Percentiles rank a stretch among this genome's conserved stretches.
Conservation (phyloP, 2,888 invertebrate species). For the Sesamia inferens region DNA sequence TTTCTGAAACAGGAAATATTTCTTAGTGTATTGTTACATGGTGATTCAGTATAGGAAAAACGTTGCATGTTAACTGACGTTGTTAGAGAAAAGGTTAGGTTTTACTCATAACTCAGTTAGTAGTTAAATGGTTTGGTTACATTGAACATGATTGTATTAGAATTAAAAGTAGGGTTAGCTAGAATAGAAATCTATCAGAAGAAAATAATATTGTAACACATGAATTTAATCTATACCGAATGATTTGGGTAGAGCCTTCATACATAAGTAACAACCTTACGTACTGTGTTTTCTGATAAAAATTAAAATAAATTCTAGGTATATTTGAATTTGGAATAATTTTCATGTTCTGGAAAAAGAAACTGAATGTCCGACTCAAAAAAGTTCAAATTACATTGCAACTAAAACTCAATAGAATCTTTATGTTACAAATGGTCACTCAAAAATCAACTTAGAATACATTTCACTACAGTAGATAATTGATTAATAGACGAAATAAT, state of each 20-base stretch:
- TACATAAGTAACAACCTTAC: neutral
- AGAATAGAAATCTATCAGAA: neutral
- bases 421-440: neutral
- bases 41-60: conserved; percentile 46
- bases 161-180: neutral
- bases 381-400: neutral
- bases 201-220: neutral
- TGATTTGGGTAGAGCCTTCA: neutral
- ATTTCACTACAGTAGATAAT: neutral
- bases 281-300: neutral
- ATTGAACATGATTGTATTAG: neutral
- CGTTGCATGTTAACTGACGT: conserved; percentile 44
- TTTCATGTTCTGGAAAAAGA: neutral
- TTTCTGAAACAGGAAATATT: conserved; percentile 51
- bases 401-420: neutral
- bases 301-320: neutral
- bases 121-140: conserved; percentile 28
- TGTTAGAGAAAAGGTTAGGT: conserved; percentile 21
- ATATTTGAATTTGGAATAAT: neutral
- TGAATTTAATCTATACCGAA: neutral
- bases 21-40: conserved; percentile 15
- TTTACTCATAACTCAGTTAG: conserved; percentile 28
- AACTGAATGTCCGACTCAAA: neutral
- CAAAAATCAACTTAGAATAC: neutral
- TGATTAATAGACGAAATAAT: neutral